A percentile compares a stretch with the other conserved stretches of the same genome.
These are phyloP conservation scores for Timema cristinae DNA, from an alignment of 2,888 invertebrate species.

Conservation along the genomic window DNA sequence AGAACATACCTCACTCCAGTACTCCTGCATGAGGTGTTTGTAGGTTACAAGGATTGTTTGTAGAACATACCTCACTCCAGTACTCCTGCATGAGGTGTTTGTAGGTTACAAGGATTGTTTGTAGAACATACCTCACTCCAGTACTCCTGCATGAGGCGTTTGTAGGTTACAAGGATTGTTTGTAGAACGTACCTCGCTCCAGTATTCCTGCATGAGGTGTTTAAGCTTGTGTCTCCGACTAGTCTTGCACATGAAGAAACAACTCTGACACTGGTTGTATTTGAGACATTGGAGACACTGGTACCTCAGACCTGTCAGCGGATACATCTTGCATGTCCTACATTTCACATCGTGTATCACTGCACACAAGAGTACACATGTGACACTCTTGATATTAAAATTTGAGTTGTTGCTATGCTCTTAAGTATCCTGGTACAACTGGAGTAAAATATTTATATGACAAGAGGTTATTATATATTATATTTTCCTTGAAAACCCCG, in stretches of 20 bases:
- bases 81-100: slow-evolving; percentile 63
- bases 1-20: too few relatives aligned
- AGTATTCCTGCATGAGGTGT: slow-evolving; percentile 61
- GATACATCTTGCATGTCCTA: slow-evolving; percentile 55
- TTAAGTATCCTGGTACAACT: too few relatives aligned
- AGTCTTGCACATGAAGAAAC: slow-evolving; percentile 59
- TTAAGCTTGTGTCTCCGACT: slow-evolving; percentile 60
- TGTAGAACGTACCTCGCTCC: slow-evolving; percentile 32
- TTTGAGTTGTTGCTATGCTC: too few relatives aligned
- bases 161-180: too few relatives aligned
- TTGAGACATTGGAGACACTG: slow-evolving; percentile 60
- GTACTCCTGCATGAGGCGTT: too few relatives aligned
- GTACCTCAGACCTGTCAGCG: slow-evolving; percentile 58
- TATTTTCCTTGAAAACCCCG: neutral
- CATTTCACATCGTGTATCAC: slow-evolving; percentile 58
- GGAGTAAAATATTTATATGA: too few relatives aligned
- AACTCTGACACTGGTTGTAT: slow-evolving; percentile 64
- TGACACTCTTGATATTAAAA: neutral
- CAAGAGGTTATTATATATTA: neutral
- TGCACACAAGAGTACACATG: slow-evolving; percentile 36
- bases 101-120: too few relatives aligned
- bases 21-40: too few relatives aligned
- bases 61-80: slow-evolving; percentile 30
- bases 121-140: too few relatives aligned
- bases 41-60: too few relatives aligned